Conservation (phyloP, 2,797 vertebrate genomes). For the Melanotaenia maccullochi region DNA sequence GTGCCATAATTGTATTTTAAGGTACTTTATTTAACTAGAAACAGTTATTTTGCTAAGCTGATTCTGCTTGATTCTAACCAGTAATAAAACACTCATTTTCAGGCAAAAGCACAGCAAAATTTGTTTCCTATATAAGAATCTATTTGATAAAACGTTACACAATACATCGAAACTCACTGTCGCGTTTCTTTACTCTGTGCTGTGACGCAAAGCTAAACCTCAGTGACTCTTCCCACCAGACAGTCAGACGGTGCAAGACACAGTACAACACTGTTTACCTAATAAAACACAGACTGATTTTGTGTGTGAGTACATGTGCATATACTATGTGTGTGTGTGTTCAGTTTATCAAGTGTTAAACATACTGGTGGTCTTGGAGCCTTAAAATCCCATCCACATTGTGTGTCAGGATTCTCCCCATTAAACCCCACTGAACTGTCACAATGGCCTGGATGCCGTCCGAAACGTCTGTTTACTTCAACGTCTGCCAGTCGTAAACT, state of each 20-base stretch:
- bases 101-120: background rate
- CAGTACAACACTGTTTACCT: constrained; percentile 47
- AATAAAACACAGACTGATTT: constrained; percentile 62
- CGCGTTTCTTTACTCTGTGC: constrained; percentile 17
- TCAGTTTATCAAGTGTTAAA: constrained; percentile 60
- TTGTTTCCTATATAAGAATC: background rate
- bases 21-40: background rate
- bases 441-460: constrained; percentile 60
- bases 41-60: background rate
- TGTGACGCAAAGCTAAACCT: constrained; percentile 53
- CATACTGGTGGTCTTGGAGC: constrained; percentile 59
- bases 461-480: constrained; percentile 48
- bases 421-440: constrained; percentile 62
- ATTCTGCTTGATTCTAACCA: background rate
- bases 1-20: background rate
- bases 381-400: constrained; percentile 63
- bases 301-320: constrained; percentile 19
- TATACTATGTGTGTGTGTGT: constrained; percentile 18
- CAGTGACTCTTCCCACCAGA: constrained; percentile 42
- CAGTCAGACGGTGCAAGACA: constrained; percentile 40
- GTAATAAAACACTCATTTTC: background rate
- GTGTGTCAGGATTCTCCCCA: constrained; percentile 61
- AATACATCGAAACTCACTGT: background rate
- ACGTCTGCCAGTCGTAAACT: constrained; percentile 31
- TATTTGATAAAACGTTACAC: background rate